Evolutionary conservation across 1,140 invertebrate species (phyloP), one percentile per base, ranked within the genome.

Genomic region (Zaprionus capensis): DNA sequence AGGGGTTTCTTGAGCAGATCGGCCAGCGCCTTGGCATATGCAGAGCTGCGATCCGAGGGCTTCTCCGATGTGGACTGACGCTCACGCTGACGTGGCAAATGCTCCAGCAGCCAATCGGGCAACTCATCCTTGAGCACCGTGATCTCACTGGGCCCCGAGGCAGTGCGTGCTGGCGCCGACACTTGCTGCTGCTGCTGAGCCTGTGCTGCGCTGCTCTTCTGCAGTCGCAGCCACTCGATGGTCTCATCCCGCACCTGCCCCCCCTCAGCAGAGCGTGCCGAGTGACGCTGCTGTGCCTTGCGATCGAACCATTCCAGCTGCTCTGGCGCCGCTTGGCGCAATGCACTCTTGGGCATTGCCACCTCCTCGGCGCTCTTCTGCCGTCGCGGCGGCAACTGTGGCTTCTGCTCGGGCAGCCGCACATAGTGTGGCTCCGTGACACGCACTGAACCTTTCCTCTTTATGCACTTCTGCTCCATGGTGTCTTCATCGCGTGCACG

Each of bases 271-370:
- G 92, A 93, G 5, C 92, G 79, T 4, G 92, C 91, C 1, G 92
- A 93, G 64, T 92, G 91, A 31, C 92, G 80, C 44, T 93, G 92
- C 41, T 91, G 88, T 7, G 91, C 92, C 44, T 81, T 81, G 1
- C 92, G 85, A 80, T 93, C 91, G 46, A 93, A 92, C 92, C 91
- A 92, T 53, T 93, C 92, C 5, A 91, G 56, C 34, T 92, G 91
- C 53, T 76, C 83, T 1, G 81, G 59, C n/a, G 82, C 76, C 34
- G 71, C 44, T 15, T 80, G 78, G 0, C 82, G 77, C 41, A 86
- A 49, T 1, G 86, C 91, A 17, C 91, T 90, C 41, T 90, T 88
- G 0, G 91, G 87, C 79, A 90, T 76, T 53, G 87, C 82, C 63
- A 92, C 91, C 55, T 91, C 91, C 56, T 92, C 88, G 62, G 92